phyloP scores from a whole-genome alignment of 2,797 vertebrate genomes.

The Echeneis naucrates region DNA sequence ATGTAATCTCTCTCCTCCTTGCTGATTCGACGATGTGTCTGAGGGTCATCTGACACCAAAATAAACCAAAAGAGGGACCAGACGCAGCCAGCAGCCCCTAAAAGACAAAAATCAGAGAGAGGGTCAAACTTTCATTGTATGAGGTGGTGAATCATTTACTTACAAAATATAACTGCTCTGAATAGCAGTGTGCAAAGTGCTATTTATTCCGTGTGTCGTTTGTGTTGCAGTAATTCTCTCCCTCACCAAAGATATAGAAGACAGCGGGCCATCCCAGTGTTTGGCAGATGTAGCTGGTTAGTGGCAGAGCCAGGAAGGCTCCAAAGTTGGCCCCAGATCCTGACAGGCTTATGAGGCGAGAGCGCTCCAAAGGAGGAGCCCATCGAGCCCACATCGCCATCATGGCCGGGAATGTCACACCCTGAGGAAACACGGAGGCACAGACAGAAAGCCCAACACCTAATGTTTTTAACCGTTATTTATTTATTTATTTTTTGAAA shows the following conservation, averaged over 20 bases:
- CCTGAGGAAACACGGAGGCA: conserved; percentile 69
- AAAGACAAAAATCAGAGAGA: conserved; percentile 22
- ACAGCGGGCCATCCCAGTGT: conserved; percentile 89
- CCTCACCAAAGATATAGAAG: conserved; percentile 90
- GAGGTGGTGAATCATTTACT: background rate
- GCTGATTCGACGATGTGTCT: conserved; percentile 86
- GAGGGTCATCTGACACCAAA: conserved; percentile 84
- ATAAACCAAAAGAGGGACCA: conserved; percentile 88
- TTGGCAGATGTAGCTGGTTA: conserved; percentile 87
- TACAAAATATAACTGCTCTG: background rate
- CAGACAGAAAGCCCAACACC: too few relatives aligned
- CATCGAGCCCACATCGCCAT: conserved; percentile 93
- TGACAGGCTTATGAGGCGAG: conserved; percentile 85
- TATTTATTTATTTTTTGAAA: too few relatives aligned
- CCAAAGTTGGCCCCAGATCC: conserved; percentile 88
- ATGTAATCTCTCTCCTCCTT: conserved; percentile 86
- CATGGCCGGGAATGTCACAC: conserved; percentile 89
- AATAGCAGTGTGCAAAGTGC: background rate
- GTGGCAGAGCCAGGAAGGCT: conserved; percentile 86
- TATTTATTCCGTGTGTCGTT: too few relatives aligned
- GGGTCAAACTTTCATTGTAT: background rate
- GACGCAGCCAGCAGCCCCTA: conserved; percentile 85
- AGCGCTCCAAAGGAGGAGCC: conserved; percentile 89
- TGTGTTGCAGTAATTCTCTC: background rate
- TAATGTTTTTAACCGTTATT: too few relatives aligned